Evolutionary conservation across 2,113 vertebrate genomes (phyloP).

Genomic region (Miniopterus natalensis): DNA sequence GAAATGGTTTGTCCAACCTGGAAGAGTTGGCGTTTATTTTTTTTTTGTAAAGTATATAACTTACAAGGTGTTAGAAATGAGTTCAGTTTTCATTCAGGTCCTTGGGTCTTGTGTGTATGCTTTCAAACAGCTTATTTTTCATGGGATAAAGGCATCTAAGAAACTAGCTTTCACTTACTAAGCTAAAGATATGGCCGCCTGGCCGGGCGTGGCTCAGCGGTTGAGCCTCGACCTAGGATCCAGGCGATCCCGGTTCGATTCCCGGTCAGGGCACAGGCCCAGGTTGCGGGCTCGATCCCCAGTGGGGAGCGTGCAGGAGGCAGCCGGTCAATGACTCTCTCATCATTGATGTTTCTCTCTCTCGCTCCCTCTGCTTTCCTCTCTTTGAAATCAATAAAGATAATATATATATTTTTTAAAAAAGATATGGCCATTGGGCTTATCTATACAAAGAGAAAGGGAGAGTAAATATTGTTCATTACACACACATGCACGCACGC

Average conservation of each 20-base stretch:
- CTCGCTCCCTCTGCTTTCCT: too few species aligned
- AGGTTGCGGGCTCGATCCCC: too few species aligned
- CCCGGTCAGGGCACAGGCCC: too few species aligned
- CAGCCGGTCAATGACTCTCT: too few species aligned
- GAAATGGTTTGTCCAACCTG: neutral
- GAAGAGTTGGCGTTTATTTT: neutral
- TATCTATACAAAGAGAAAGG: neutral
- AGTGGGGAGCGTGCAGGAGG: too few species aligned
- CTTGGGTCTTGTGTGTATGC: neutral
- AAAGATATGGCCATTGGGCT: neutral
- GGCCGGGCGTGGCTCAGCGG: too few species aligned
- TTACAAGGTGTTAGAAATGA: neutral
- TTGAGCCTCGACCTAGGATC: too few species aligned
- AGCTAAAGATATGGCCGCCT: neutral
- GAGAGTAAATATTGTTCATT: neutral
- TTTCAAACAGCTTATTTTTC: slow-evolving; percentile 4
- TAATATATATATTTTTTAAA: too few species aligned
- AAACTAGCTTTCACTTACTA: neutral
- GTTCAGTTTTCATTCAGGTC: neutral
- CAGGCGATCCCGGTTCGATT: too few species aligned
- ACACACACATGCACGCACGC: neutral
- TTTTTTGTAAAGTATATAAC: neutral
- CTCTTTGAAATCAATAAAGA: too few species aligned
- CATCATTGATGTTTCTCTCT: too few species aligned
- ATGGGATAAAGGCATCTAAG: slow-evolving; percentile 32